Base-by-base conservation (phyloP, 1,140 invertebrate genomes). In the Cotesia vestalis region DNA sequence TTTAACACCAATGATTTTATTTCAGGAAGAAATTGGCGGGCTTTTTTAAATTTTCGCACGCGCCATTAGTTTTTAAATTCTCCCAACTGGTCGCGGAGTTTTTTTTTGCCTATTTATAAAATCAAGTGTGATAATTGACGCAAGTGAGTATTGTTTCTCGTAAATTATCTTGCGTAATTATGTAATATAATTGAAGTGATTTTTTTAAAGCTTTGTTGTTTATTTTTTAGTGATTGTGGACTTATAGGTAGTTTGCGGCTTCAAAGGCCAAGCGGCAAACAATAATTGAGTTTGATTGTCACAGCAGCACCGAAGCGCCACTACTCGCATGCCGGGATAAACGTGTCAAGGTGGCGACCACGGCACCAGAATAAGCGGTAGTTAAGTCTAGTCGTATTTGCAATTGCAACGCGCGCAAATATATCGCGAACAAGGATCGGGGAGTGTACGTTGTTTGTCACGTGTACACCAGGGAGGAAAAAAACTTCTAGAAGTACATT, bases 331-430 rank as follows among this genome's bases (percentile, higher is more conserved):
- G 72, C 55, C 69, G 76, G 83, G 79, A 76, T 83, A 82, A 83
- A 83, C 80, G 83, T 81, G 82, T 83, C 83, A 81, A 82, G 80
- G 81, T 79, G 74, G 72, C 75, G 40, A 11, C 40, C 6, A 11
- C 40, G 11, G 11, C 40, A 46, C 11, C 40, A 46, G 40, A 6
- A 46, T 9, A 8, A 46, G 40, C 40, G 11, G 11, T 5, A 6
- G 40, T 11, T 71, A 68, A 34, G 40, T 71, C 70, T 76, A 71
- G 72, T 61, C 71, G 69, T 67, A 66, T 72, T 74, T 72, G 73
- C 64, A 38, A 61, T 74, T 72, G 73, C 64, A 38, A 61, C 72
- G 72, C 71, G 71, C 73, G 73, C 71, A 72, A 71, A 66, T 67
- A 73, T 66, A 77, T 74, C 57, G 67, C 61, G 64, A 14, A 75